Percentiles rank a stretch among this genome's conserved stretches.
phyloP scores from a whole-genome alignment of 2,113 vertebrate species.

The Carassius carassius region DNA sequence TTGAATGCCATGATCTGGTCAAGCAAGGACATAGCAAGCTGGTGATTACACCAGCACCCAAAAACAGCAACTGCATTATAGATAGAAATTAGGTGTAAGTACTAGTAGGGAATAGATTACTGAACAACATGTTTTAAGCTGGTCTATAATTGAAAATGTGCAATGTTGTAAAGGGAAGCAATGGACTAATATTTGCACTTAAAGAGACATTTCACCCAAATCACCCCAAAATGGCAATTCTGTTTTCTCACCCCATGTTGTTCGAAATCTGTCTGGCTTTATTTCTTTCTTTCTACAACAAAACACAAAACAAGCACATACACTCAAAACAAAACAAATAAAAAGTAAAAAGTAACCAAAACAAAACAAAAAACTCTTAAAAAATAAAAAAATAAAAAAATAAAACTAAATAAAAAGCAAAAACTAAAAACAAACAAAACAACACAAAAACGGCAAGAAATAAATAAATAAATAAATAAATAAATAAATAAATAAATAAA shows the following conservation, averaged over 20 bases:
- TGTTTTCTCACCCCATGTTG: not conserved
- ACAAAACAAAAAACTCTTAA: not conserved
- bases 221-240: not conserved
- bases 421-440: not conserved
- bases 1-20: constrained; percentile 15
- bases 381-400: not conserved
- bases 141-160: not conserved
- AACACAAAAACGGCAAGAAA: not conserved
- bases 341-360: not conserved
- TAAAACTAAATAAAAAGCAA: not conserved
- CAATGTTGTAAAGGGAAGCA: not conserved
- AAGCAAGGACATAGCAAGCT: constrained; percentile 27
- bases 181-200: not conserved
- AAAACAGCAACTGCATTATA: constrained; percentile 30
- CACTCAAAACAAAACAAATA: too few relatives aligned
- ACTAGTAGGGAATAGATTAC: not conserved
- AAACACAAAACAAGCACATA: not conserved
- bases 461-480: too few relatives aligned
- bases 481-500: too few relatives aligned
- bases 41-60: constrained; percentile 36
- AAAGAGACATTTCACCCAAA: not conserved
- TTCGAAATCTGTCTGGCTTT: not conserved
- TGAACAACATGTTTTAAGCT: not conserved
- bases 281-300: not conserved
- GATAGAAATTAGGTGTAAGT: constrained; percentile 28